These are phyloP conservation scores for Centrocercus urophasianus DNA, from an alignment of 2,113 vertebrate species.

Conservation along the genomic window DNA sequence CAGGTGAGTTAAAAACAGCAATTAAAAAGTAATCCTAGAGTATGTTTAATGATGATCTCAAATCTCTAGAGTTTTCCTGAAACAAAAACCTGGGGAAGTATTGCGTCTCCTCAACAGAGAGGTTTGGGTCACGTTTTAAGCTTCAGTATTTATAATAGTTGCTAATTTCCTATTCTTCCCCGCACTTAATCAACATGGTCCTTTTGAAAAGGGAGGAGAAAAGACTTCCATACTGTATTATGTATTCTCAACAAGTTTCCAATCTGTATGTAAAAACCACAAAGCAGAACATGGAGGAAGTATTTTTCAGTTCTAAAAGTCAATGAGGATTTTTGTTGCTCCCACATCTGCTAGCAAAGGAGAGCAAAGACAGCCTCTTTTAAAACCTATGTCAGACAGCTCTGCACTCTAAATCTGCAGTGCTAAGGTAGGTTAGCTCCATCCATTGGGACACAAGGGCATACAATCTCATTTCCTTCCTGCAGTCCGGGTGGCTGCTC, in stretches of 20 bases:
- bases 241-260: background rate
- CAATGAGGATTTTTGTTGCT: background rate
- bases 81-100: background rate
- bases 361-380: background rate
- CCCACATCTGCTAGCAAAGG: background rate
- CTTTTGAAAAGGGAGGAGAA: background rate
- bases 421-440: background rate
- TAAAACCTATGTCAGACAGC: background rate
- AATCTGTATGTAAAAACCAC: background rate
- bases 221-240: background rate
- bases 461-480: slow-evolving; percentile 12
- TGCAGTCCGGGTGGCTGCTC: background rate
- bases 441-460: background rate
- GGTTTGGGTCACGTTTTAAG: background rate
- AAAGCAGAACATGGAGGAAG: background rate
- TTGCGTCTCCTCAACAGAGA: background rate
- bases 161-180: background rate
- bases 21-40: background rate
- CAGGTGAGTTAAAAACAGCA: background rate
- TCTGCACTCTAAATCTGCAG: slow-evolving; percentile 21
- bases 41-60: background rate
- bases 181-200: background rate
- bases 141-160: background rate
- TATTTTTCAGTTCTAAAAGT: background rate
- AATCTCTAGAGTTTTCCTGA: background rate